Conservation (phyloP, 2,113 vertebrate genomes). For the Progne subis region DNA sequence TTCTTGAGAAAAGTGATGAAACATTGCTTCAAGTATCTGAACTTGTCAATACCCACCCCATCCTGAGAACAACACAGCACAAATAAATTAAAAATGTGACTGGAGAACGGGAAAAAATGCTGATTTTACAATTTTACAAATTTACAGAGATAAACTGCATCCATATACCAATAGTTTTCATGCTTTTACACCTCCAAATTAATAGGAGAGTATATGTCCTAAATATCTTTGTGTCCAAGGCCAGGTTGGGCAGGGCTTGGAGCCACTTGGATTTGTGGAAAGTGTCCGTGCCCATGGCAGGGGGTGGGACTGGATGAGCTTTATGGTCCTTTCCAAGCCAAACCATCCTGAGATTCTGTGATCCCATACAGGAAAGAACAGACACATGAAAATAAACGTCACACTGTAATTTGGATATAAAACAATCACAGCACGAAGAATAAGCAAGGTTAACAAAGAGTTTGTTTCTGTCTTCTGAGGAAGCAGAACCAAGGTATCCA, state of each 20-base stretch:
- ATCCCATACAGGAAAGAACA: not conserved
- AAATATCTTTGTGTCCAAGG: not conserved
- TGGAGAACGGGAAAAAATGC: not conserved
- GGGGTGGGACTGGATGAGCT: no score
- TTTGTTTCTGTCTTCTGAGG: not conserved
- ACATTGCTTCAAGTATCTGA: not conserved
- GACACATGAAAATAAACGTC: not conserved
- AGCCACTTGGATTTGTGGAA: not conserved
- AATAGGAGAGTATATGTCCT: not conserved
- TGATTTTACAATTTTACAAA: not conserved
- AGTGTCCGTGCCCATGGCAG: not conserved
- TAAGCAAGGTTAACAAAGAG: not conserved
- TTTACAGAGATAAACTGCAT: not conserved
- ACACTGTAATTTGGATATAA: not conserved
- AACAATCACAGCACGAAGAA: not conserved
- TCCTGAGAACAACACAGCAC: not conserved
- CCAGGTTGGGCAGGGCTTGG: not conserved
- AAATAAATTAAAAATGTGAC: not conserved
- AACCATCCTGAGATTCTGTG: not conserved
- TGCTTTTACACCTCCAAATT: not conserved
- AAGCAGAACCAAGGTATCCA: not conserved
- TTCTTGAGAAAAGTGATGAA: not conserved
- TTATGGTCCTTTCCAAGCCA: no score
- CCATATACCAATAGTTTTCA: not conserved
- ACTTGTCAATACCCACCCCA: not conserved